phyloP scores from a whole-genome alignment of 2,797 vertebrate species.

The Miichthys miiuy region DNA sequence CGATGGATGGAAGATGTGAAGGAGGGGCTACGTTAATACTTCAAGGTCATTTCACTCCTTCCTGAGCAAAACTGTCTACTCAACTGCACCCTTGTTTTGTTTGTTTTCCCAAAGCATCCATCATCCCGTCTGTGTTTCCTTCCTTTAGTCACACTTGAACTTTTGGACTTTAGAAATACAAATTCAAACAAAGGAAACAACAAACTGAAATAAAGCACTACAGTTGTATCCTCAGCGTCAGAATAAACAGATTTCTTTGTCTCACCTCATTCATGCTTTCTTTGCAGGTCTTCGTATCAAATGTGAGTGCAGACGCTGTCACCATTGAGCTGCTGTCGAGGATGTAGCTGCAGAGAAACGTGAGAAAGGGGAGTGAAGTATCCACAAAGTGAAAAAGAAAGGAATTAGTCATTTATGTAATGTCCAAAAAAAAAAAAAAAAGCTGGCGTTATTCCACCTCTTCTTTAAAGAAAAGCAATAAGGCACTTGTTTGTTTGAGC shows the following conservation, averaged over 20 bases:
- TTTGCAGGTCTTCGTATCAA: slow-evolving; percentile 78
- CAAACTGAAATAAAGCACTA: not conserved
- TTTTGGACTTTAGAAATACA: not conserved
- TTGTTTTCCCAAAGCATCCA: not conserved
- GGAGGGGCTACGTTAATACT: too few species aligned
- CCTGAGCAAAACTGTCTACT: too few species aligned
- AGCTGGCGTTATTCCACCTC: not conserved
- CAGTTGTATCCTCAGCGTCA: fast-evolving
- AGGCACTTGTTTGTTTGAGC: slow-evolving; percentile 16
- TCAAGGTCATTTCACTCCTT: too few species aligned
- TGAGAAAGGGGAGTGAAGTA: not conserved
- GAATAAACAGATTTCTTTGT: not conserved
- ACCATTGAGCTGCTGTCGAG: slow-evolving; percentile 82
- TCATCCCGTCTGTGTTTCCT: not conserved
- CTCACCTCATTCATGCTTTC: slow-evolving; percentile 76
- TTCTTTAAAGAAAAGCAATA: not conserved
- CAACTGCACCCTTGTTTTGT: too few species aligned
- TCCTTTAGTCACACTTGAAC: not conserved
- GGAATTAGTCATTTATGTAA: not conserved
- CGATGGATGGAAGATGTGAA: too few species aligned
- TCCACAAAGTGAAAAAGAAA: not conserved
- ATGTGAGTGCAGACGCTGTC: slow-evolving; percentile 84
- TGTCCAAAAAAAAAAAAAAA: not conserved
- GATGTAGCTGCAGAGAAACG: slow-evolving; percentile 86
- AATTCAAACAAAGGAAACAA: slow-evolving; percentile 1